phyloP scores from a whole-genome alignment of 2,113 vertebrate species.

The Urocolius indicus region DNA sequence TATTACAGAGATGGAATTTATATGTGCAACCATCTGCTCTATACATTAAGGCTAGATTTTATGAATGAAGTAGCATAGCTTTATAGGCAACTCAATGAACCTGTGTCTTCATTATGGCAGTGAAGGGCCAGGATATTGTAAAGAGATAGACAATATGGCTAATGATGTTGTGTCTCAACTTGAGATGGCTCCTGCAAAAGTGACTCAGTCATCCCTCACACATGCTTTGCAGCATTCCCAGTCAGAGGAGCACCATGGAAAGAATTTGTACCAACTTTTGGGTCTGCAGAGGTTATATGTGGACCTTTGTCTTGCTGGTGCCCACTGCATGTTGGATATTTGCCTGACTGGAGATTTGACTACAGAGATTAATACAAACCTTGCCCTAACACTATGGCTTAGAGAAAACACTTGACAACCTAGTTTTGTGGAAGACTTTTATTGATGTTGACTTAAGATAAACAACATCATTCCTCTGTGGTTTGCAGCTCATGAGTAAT shows the following conservation, averaged over 20 bases:
- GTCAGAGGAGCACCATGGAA: fast-evolving
- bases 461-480: neutral
- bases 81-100: fast-evolving
- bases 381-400: fast-evolving
- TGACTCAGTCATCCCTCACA: fast-evolving
- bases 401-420: neutral
- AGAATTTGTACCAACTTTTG: neutral
- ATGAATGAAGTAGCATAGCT: neutral
- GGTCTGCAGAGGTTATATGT: neutral
- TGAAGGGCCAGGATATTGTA: neutral
- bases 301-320: neutral
- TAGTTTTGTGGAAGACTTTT: constrained; percentile 1
- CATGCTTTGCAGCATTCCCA: neutral
- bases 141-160: fast-evolving
- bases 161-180: neutral
- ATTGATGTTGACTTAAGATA: neutral
- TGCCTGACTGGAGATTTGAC: neutral
- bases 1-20: neutral
- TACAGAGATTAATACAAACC: neutral
- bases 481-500: constrained; percentile 10
- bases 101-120: neutral
- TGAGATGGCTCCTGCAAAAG: neutral
- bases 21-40: neutral
- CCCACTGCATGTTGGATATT: neutral
- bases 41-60: neutral